Conservation (phyloP, 2,888 invertebrate genomes). For the Arenicola marina region DNA sequence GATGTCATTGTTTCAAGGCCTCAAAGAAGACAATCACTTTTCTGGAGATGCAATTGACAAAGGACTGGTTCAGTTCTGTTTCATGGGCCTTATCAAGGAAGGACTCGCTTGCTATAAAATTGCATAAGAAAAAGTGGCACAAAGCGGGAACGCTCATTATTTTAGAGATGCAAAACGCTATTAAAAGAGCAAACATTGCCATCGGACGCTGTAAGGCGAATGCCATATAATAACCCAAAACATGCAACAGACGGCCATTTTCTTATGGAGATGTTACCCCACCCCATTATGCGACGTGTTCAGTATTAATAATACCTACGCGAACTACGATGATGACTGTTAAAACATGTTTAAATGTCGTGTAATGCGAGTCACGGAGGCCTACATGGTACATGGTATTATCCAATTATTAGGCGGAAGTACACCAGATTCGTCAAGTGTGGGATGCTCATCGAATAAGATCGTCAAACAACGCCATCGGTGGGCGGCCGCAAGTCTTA, state of each 20-base stretch:
- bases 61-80: not conserved
- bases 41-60: not conserved
- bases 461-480: not conserved
- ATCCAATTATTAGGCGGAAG: not conserved
- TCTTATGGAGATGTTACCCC: not conserved
- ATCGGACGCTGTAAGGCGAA: too few species aligned
- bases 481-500: not conserved
- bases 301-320: too few species aligned
- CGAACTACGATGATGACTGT: too few species aligned
- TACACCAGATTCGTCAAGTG: not conserved
- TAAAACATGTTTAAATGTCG: too few species aligned
- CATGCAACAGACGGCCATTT: not conserved
- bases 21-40: not conserved
- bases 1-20: not conserved
- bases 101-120: too few species aligned
- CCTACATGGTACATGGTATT: too few species aligned
- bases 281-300: too few species aligned
- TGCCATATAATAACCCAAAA: not conserved
- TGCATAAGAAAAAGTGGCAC: too few species aligned
- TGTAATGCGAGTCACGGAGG: too few species aligned
- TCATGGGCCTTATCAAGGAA: not conserved
- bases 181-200: not conserved
- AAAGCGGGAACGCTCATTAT: too few species aligned
- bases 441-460: too few species aligned
- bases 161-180: too few species aligned